phyloP scores from a whole-genome alignment of 2,888 invertebrate species.

The Meghimatium bilineatum region DNA sequence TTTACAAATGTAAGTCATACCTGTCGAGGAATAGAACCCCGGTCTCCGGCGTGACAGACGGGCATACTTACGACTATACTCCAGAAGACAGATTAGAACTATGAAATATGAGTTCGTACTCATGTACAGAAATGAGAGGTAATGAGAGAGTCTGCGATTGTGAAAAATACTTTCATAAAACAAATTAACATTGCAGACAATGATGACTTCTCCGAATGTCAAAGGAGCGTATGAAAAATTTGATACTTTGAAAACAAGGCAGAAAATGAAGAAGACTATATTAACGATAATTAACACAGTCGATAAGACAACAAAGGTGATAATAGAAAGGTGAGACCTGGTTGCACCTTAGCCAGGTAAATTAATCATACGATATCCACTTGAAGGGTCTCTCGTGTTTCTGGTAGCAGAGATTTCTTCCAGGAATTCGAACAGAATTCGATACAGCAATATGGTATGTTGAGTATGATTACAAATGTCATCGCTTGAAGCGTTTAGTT shows the following conservation, averaged over 20 bases:
- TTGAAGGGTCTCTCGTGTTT: neutral
- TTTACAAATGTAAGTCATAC: too few species aligned
- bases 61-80: too few species aligned
- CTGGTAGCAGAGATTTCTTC: neutral
- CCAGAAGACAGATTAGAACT: too few species aligned
- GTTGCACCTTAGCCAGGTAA: neutral
- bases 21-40: too few species aligned
- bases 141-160: too few species aligned
- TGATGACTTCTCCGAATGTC: too few species aligned
- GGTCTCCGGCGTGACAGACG: too few species aligned
- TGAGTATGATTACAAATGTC: neutral
- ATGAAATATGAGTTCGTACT: too few species aligned
- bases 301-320: neutral
- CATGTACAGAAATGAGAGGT: too few species aligned
- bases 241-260: neutral
- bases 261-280: neutral
- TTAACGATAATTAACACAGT: neutral
- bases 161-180: too few species aligned
- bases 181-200: too few species aligned
- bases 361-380: conserved; percentile 4
- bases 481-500: neutral
- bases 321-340: neutral
- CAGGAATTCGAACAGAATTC: neutral
- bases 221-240: neutral
- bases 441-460: neutral